A percentile compares a stretch with the other conserved stretches of the same genome.
These are phyloP conservation scores for Cydia pomonella DNA, from an alignment of 1,140 invertebrate genomes.

Conservation along the genomic window DNA sequence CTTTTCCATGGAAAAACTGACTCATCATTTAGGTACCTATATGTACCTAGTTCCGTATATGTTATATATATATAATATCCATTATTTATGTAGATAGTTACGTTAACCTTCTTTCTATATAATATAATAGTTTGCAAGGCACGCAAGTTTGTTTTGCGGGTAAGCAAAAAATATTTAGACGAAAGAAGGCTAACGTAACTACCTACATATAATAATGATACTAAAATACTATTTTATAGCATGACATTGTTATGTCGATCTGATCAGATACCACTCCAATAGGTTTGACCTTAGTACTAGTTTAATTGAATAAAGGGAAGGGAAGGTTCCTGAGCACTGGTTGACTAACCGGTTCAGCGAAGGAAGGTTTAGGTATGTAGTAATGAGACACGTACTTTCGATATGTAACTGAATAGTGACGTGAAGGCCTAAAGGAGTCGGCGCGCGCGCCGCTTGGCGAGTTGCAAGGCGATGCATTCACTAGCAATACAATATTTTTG, in stretches of 20 bases:
- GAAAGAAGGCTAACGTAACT: background rate
- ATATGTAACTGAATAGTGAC: slow-evolving; percentile 59
- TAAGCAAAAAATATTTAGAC: background rate
- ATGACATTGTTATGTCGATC: background rate
- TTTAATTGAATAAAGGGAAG: slow-evolving; percentile 27
- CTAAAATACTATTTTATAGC: no score
- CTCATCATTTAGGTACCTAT: no score
- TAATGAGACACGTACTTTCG: slow-evolving; percentile 44
- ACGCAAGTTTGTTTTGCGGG: background rate
- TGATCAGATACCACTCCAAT: background rate
- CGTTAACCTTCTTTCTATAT: no score
- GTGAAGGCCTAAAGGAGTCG: slow-evolving; percentile 65
- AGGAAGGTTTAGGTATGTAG: slow-evolving; percentile 44
- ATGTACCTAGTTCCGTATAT: no score
- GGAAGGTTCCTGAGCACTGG: slow-evolving; percentile 42
- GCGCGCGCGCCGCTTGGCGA: slow-evolving; percentile 39
- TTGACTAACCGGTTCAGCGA: slow-evolving; percentile 39
- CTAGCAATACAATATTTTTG: background rate
- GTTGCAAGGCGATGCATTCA: slow-evolving; percentile 14
- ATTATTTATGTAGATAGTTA: no score
- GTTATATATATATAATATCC: no score
- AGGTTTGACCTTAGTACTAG: slow-evolving; percentile 22
- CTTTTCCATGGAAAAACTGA: no score
- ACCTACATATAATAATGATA: background rate
- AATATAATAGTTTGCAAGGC: no score